Base-by-base conservation (phyloP, 1,140 invertebrate genomes). In the Papilio aristodemus region DNA sequence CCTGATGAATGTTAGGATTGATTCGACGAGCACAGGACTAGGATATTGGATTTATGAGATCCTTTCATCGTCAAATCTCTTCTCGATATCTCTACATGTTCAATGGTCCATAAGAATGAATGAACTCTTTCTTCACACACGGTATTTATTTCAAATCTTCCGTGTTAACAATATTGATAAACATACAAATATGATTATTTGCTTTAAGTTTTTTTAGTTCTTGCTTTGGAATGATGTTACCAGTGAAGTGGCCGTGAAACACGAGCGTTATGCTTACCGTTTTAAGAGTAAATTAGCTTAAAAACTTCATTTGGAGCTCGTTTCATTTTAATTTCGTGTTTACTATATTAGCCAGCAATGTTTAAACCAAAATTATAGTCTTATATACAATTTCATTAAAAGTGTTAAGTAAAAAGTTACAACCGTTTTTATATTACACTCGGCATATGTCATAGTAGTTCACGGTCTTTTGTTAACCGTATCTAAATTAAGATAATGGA, bases 401-500 rank as follows among this genome's bases (percentile, higher is more conserved):
- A 50, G 46, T 17, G 46, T 50, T 50, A 50, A 50, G 19, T 50
- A 36, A 32, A 58, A 32, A 27, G 14, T 13, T 57, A 8, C n/a
- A 32, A 32, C 8, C 8, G 14, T 60, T 60, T 60, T 60, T 60
- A 36, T 60, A 17, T 4, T 32, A 64, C 60, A 8, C 38, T 13
- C 14, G 41, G 60, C 88, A 90, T 79, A 89, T 90, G 87, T 89
- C 81, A 78, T 82, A 75, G 71, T 69, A 83, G 75, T 84, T 85
- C 83, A 87, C 84, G 86, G 81, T 84, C 70, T 88, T 90, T 90
- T 89, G 87, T 90, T 78, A 77, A 74, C 80, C 84, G 83, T 89
- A 88, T 88, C 81, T 87, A 83, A 86, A 89, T 89, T 89, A 83
- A 89, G 88, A 89, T 90, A 90, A 89, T 90, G 77, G 74, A 80